Evolutionary conservation across 2,113 vertebrate genomes (phyloP), one percentile per base, ranked within the genome.

Genomic region (Coregonus clupeaformis): DNA sequence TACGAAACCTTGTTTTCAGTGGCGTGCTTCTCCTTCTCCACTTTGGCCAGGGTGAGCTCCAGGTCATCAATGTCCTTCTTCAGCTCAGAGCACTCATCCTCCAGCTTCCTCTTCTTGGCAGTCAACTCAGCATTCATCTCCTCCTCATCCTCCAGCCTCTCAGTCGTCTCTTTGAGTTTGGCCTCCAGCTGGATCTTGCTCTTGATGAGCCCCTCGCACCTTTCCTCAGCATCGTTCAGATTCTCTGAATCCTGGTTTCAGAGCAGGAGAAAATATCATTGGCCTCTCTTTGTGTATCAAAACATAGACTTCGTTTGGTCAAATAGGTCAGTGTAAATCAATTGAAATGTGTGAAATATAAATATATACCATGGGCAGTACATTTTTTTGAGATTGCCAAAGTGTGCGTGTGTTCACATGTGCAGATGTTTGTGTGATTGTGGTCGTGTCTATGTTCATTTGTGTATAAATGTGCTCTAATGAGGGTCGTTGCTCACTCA

Each of bases 61-160:
- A 59, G 55, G 55, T 59, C 55, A 59, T 59, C 55, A 59, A 59
- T 59, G 55, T 59, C 55, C n/a, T 59, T 59, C 55, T 59, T 59
- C 55, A 59, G 20, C 55, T 59, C 55, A 59, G 55, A 59, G 3
- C 55, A 59, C 55, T 59, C 55, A 2, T 59, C 55, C 55, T 59
- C 55, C 55, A 59, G 55, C 55, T 59, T 59, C 55, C 55, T 59
- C 55, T 59, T 59, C 55, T 59, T 59, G 55, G 55, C 55, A n/a
- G 55, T 59, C 55, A 59, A 59, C 55, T 59, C 55, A 59, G 55
- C 55, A 59, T 59, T 59, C 18, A 59, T 59, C 55, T 59, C 55
- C 55, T 59, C 55, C 55, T 59, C 55, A 22, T 59, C 55, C 55
- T 59, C 55, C 55, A 59, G 55, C 55, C 55, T 59, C 55, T 59